Base-by-base conservation (phyloP, 2,888 invertebrate genomes). In the Mermis nigrescens region DNA sequence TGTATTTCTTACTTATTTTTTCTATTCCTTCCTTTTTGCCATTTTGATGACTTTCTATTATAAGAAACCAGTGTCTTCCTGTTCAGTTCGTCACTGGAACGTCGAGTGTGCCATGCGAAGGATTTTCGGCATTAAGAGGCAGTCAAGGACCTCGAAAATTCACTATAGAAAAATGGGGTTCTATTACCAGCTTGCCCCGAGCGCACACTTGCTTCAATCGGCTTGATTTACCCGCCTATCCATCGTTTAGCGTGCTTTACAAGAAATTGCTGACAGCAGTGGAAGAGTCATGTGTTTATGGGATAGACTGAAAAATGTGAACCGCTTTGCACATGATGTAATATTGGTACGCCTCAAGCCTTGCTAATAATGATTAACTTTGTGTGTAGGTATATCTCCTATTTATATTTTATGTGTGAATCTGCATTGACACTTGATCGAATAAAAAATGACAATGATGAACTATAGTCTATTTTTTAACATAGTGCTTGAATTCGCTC, bases 201-300 rank as follows among this genome's bases (percentile, higher is more conserved):
- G 92, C 94, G 1, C 94, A 95, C 76, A 94, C 94, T 2, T 95
- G 94, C 78, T 95, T 95, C 79, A 95, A 95, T 79, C 81, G 94
- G 27, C 79, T 95, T 68, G 94, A 95, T 77, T 80, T 95, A 64
- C 94, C 94, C 58, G 88, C 91, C 1, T 95, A 95, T 79, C 87
- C 89, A 58, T 85, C 88, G 1, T 86, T 85, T 55, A 87, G 87
- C 69, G 82, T 88, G 70, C 81, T 92, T 59, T 83, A 88, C 73
- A 90, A 92, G 74, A 92, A 92, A 73, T 78, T 92, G 19, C 78
- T 90, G 62, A 79, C 90, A 63, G 92, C 92, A 53, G 90, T 92
- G 45, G 91, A 91, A 73, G 92, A 92, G 75, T 91, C 91, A 29
- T 89, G 87, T 75, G 90, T 90, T 1, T 92, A 91, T 75, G 90